These are phyloP conservation scores for Heteromormyrus szaboi DNA, from an alignment of 2,797 vertebrate species.

Conservation along the genomic window DNA sequence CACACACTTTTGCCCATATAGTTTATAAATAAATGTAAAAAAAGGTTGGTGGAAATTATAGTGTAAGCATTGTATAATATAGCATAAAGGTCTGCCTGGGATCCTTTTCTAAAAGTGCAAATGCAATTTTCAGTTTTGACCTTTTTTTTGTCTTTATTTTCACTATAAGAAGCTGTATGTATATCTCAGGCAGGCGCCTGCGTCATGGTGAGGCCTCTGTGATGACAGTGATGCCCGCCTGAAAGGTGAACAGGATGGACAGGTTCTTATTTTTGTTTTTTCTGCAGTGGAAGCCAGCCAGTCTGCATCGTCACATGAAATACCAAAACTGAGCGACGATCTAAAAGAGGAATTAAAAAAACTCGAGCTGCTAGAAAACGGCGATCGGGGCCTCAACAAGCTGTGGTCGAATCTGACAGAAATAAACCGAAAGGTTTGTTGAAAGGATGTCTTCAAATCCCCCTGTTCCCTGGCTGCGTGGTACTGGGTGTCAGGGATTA, in stretches of 20 bases:
- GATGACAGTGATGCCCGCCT: not conserved
- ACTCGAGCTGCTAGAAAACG: conserved; percentile 78
- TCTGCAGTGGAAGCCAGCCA: conserved; percentile 88
- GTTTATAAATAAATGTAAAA: not conserved
- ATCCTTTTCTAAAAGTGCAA: not conserved
- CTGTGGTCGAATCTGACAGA: conserved; percentile 93
- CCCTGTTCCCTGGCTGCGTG: not conserved
- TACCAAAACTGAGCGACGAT: conserved; percentile 87
- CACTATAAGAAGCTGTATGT: not conserved
- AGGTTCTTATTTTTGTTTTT: conserved; percentile 2
- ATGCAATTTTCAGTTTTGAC: not conserved
- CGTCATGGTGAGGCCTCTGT: not conserved
- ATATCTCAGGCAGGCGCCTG: not conserved
- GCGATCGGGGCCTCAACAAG: conserved; percentile 77
- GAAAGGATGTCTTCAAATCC: not conserved
- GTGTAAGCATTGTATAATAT: not conserved
- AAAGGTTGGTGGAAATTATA: not conserved
- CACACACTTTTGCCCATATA: not conserved
- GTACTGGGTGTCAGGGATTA: not conserved
- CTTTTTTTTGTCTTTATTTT: not conserved
- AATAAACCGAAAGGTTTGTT: conserved; percentile 82
- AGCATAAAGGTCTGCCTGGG: not conserved
- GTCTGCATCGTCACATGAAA: conserved; percentile 81
- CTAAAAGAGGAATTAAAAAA: conserved; percentile 77
- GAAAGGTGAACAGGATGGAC: not conserved